These are phyloP conservation scores for Temnothorax ravouxi DNA, from an alignment of 2,888 invertebrate species.

Conservation along the genomic window DNA sequence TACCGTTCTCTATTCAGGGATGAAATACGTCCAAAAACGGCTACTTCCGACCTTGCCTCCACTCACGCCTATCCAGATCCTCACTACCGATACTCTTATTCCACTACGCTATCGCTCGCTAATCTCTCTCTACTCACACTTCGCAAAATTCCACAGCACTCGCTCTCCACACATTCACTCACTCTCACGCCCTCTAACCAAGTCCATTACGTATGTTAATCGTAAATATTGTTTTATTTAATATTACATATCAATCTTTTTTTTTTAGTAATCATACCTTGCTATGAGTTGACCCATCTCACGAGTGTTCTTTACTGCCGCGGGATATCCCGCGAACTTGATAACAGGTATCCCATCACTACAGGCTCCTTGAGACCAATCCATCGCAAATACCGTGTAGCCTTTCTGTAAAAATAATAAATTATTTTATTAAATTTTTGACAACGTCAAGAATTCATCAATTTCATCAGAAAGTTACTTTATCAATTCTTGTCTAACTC, in stretches of 20 bases:
- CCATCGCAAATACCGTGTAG: conserved; percentile 29
- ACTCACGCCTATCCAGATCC: too few relatives aligned
- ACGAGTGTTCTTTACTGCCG: conserved; percentile 48
- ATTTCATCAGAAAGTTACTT: not conserved
- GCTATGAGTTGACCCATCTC: conserved; percentile 47
- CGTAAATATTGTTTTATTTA: not conserved
- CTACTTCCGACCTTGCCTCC: too few relatives aligned
- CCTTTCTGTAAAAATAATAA: not conserved
- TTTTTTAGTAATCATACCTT: conserved; percentile 40
- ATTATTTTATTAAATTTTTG: not conserved
- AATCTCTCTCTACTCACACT: too few relatives aligned
- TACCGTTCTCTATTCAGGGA: too few relatives aligned
- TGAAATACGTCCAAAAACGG: too few relatives aligned
- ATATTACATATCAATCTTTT: not conserved
- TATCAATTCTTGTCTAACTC: not conserved
- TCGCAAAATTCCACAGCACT: too few relatives aligned
- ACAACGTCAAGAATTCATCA: not conserved
- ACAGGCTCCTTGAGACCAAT: conserved; percentile 62
- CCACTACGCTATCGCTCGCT: too few relatives aligned
- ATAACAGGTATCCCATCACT: not conserved
- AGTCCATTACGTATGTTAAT: not conserved
- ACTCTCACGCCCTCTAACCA: too few relatives aligned
- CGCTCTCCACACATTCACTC: too few relatives aligned
- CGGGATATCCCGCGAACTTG: not conserved
- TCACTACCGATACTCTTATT: too few relatives aligned